Evolutionary conservation across 2,113 vertebrate species (phyloP).

Genomic region (Spea multiplicata): DNA sequence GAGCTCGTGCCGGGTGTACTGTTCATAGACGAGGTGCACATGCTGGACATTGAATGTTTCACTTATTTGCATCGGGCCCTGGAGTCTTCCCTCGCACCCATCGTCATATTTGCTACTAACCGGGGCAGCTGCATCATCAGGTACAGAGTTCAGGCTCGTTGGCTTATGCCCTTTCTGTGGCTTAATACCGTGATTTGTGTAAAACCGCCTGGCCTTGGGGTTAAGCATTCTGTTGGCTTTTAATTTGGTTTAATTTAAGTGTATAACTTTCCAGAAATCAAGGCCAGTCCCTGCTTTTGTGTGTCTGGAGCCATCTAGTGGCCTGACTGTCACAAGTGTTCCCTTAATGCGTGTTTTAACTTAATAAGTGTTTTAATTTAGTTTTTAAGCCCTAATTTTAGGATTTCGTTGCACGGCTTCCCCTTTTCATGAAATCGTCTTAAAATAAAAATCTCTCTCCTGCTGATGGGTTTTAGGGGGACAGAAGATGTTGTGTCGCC

Average conservation of each 20-base stretch:
- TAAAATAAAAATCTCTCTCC: too few species aligned
- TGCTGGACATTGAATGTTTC: slow-evolving; percentile 98
- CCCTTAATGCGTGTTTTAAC: too few species aligned
- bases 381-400: too few species aligned
- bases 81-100: slow-evolving; percentile 92
- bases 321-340: too few species aligned
- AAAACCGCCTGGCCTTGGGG: too few species aligned
- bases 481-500: slow-evolving; percentile 93
- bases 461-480: slow-evolving; percentile 68
- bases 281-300: neutral
- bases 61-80: slow-evolving; percentile 93
- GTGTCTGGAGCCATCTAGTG: neutral
- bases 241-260: too few species aligned
- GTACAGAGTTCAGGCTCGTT: slow-evolving; percentile 56
- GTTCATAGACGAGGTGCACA: slow-evolving; percentile 96
- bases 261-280: neutral
- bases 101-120: slow-evolving; percentile 96
- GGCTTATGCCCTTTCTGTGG: too few species aligned
- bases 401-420: too few species aligned
- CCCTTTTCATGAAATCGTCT: neutral
- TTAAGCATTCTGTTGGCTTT: too few species aligned
- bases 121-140: slow-evolving; percentile 92
- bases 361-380: too few species aligned
- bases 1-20: slow-evolving; percentile 94
- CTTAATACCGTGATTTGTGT: too few species aligned